These are phyloP conservation scores for Pheosia gnoma DNA, from an alignment of 2,888 invertebrate species.

Conservation along the genomic window DNA sequence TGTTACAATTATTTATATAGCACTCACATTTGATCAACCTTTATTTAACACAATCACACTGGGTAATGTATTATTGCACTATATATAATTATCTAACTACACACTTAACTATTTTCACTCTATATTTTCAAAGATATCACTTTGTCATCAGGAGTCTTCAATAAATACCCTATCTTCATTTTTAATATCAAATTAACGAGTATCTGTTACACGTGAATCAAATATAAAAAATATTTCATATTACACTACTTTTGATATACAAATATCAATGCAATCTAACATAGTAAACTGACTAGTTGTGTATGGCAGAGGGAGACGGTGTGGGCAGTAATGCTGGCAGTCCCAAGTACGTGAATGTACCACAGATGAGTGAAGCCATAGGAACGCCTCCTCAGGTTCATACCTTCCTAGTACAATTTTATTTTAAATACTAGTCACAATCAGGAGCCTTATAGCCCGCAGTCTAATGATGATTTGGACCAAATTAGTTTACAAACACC, in stretches of 20 bases:
- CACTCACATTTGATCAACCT: constrained; percentile 11
- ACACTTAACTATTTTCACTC: too few species aligned
- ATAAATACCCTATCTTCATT: not conserved
- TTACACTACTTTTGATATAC: not conserved
- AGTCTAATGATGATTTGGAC: too few species aligned
- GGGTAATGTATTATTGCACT: constrained; percentile 26
- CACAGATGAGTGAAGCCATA: constrained; percentile 67
- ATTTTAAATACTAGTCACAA: not conserved
- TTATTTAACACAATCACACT: constrained; percentile 14
- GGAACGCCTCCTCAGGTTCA: constrained; percentile 63
- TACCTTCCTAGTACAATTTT: constrained; percentile 5
- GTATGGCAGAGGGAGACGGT: constrained; percentile 70
- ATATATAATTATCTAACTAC: not conserved
- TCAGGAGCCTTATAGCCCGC: not conserved
- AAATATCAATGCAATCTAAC: not conserved
- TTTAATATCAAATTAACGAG: too few species aligned
- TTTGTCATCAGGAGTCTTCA: too few species aligned
- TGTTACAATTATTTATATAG: not conserved
- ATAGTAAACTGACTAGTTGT: constrained; percentile 23
- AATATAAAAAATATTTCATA: not conserved
- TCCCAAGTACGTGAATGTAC: constrained; percentile 70
- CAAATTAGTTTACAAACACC: too few species aligned
- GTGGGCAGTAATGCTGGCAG: constrained; percentile 66
- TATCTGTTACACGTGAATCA: too few species aligned
- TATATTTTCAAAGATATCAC: too few species aligned